phyloP scores from a whole-genome alignment of 2,888 invertebrate genomes.

The Rhagonycha fulva region DNA sequence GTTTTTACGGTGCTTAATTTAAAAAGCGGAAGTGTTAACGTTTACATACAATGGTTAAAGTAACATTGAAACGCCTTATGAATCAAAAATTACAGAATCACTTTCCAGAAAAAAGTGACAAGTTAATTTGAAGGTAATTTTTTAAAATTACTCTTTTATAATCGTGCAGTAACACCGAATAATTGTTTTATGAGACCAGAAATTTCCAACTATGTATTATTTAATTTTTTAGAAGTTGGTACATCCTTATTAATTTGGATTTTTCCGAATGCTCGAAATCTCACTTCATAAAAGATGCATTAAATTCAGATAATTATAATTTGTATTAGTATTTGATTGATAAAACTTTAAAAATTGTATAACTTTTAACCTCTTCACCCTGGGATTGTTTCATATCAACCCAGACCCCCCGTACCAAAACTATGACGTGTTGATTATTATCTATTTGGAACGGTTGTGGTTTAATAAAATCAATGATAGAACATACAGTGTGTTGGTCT shows the following conservation, averaged over 20 bases:
- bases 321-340: no score
- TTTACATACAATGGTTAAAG: slow-evolving; percentile 1
- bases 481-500: no score
- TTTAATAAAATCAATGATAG: no score
- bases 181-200: neutral
- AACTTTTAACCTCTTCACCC: no score
- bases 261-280: neutral
- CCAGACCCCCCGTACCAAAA: no score
- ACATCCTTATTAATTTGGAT: neutral
- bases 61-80: neutral
- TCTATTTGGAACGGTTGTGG: no score
- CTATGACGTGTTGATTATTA: no score
- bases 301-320: no score
- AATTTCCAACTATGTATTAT: neutral
- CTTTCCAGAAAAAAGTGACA: neutral
- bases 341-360: no score
- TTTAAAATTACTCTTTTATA: neutral
- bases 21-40: neutral
- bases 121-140: neutral
- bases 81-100: neutral
- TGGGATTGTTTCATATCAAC: no score
- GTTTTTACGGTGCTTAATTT: neutral
- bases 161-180: neutral
- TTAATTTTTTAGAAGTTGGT: neutral
- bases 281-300: no score